Base-by-base conservation (phyloP, 2,797 vertebrate genomes). In the Diplodus sargus region DNA sequence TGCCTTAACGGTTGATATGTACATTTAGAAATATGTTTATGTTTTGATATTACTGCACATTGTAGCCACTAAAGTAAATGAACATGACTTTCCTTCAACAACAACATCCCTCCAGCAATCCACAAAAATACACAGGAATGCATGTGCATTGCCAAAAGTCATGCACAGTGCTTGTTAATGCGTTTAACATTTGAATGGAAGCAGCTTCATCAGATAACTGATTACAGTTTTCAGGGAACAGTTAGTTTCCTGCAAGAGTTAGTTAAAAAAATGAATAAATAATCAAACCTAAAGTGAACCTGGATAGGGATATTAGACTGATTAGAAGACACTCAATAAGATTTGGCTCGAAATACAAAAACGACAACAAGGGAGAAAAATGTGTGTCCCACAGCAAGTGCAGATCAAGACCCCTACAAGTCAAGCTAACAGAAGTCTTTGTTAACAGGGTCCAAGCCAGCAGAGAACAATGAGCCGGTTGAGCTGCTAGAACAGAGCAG, bases 391-490 rank as follows among this genome's bases (percentile, higher is more conserved):
- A 72, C 45, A 74, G 59, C 53, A 71, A 25, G 30, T 73, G 45
- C 60, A 75, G 51, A 85, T 73, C 20, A 70, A 57, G 78, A 82
- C 58, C 54, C 23, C 18, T 22, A 47, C 52, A 79, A 82, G 61
- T 62, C 60, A 77, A 81, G 83, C 62, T 48, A 64, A 85, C 84
- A 90, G 47, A 81, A 48, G 66, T 64, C 85, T 91, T 91, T 90
- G 83, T 91, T 87, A 81, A 64, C 75, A 70, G 54, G 61, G 81
- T 77, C 82, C 81, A 62, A 74, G 71, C 56, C 74, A 74, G 77
- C 81, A 54, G 71, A 90, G 86, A 88, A 92, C 92, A 93, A 92
- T 87, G 87, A 89, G 76, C 72, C 53, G 70, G 78, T 88, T 91
- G 89, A 90, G 82, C 25, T 85, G 57, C 64, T 48, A 61, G 68